Evolutionary conservation across 2,888 invertebrate species (phyloP).

Genomic region (Tachina grossa): DNA sequence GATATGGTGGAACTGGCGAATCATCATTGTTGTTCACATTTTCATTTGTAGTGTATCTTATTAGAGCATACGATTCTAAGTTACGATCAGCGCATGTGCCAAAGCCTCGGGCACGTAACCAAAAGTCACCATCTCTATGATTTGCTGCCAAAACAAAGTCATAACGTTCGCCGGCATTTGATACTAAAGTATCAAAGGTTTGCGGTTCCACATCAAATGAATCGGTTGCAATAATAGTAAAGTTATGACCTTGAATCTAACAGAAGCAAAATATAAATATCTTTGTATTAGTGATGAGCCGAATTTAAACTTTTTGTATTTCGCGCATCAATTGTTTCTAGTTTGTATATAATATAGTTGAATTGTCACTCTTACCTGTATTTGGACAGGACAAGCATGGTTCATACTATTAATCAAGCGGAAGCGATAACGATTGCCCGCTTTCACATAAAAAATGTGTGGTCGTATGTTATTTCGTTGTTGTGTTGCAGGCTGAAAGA

Average conservation of each 20-base stretch:
- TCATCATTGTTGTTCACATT: neutral
- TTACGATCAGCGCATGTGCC: conserved; percentile 73
- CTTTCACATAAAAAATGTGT: conserved; percentile 74
- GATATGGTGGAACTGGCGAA: conserved; percentile 62
- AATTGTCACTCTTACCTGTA: conserved; percentile 75
- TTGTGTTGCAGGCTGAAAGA: conserved; percentile 32
- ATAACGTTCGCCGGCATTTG: conserved; percentile 83
- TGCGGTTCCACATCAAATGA: conserved; percentile 77
- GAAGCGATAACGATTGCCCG: conserved; percentile 80
- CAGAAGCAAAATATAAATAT: too few relatives aligned
- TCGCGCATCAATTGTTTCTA: too few relatives aligned
- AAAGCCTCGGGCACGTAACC: conserved; percentile 74
- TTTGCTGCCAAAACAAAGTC: conserved; percentile 83
- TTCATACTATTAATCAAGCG: conserved; percentile 80
- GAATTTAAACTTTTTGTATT: too few relatives aligned
- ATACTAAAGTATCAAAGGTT: conserved; percentile 76
- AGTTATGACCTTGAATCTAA: conserved; percentile 75
- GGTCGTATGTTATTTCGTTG: conserved; percentile 72
- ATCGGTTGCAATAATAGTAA: conserved; percentile 80
- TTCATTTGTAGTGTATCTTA: conserved; percentile 72
- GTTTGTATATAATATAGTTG: too few relatives aligned
- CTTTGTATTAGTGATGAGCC: too few relatives aligned
- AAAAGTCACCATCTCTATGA: conserved; percentile 78
- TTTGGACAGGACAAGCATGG: conserved; percentile 78
- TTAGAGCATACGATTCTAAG: conserved; percentile 75